phyloP scores from a whole-genome alignment of 1,140 invertebrate species.

The Penaeus japonicus region DNA sequence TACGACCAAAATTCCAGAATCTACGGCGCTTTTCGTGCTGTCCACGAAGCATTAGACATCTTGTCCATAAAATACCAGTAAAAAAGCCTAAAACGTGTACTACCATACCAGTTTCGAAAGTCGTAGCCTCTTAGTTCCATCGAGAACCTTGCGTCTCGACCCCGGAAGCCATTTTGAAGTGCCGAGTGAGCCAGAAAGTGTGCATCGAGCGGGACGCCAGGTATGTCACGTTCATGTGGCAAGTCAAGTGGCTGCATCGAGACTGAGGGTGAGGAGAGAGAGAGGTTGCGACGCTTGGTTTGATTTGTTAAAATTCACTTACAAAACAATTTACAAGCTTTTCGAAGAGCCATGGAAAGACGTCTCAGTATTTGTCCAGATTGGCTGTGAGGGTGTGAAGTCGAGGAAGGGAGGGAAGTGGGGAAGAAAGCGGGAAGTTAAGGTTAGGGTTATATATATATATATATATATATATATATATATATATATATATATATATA shows the following conservation, averaged over 20 bases:
- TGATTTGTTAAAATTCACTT: too few species aligned
- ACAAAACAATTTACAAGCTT: too few species aligned
- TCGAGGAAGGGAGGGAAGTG: too few species aligned
- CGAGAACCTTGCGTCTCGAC: background rate
- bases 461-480: too few species aligned
- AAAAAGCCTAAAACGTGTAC: too few species aligned
- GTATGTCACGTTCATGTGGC: slow-evolving; percentile 23
- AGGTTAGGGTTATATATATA: background rate
- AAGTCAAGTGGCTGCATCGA: background rate
- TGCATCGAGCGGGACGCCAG: slow-evolving; percentile 2
- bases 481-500: too few species aligned
- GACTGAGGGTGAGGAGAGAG: background rate
- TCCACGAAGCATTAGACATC: background rate
- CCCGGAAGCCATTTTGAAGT: background rate
- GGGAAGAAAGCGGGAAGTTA: background rate
- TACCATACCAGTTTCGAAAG: background rate
- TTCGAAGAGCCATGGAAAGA: too few species aligned
- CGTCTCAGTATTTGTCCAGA: too few species aligned
- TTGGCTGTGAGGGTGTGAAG: too few species aligned
- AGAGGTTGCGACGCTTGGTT: too few species aligned
- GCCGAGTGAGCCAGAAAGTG: slow-evolving; percentile 11
- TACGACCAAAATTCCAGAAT: too few species aligned
- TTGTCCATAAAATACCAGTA: background rate
- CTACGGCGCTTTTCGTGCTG: too few species aligned
- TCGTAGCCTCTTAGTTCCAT: background rate